Evolutionary conservation across 2,888 invertebrate genomes (phyloP), one percentile per base, ranked within the genome.

Genomic region (Apamea monoglypha): DNA sequence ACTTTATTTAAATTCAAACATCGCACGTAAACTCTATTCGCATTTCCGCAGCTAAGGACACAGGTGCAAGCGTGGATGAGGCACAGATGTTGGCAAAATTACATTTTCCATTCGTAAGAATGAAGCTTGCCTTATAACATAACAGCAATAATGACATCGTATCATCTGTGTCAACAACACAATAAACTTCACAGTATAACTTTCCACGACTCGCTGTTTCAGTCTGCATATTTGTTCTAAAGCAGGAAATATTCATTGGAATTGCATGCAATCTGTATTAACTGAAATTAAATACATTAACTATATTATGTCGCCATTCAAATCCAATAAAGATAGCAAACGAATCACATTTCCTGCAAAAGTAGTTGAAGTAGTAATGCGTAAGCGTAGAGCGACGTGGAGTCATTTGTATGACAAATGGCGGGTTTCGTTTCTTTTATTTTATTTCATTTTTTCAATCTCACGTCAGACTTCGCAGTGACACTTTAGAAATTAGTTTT

Each of bases 401-500:
- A 78, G 72, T 75, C 56, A 63, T 76, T 78, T 70, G 44, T 81
- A 84, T 86, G 84, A 89, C 74, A 83, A 88, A 92, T 92, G 82
- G 89, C 82, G 85, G 87, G 88, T 89, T 84, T 88, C 80, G 78
- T 74, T 84, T 87, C 87, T 91, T 90, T 88, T 89, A 81, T 89
- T 84, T 76, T 1, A 64, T 87, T 90, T 90, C 1, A 61, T 87
- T 90, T 91, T 89, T 89, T 87, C 81, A 82, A 90, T 91, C 85
- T 86, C 72, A 66, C 82, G 79, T 86, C 89, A 88, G 86, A 89
- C 83, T 91, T 87, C 81, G 87, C 87, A 81, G 88, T 92, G 94
- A 94, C 93, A 93, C 92, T 93, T 93, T 87, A 87, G 84, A 92
- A 94, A 94, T 94, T 94, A 92, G 92, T 93, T 94, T 92, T 91